Base-by-base conservation (phyloP, 2,797 vertebrate species). In the Enteromius viviparus region DNA sequence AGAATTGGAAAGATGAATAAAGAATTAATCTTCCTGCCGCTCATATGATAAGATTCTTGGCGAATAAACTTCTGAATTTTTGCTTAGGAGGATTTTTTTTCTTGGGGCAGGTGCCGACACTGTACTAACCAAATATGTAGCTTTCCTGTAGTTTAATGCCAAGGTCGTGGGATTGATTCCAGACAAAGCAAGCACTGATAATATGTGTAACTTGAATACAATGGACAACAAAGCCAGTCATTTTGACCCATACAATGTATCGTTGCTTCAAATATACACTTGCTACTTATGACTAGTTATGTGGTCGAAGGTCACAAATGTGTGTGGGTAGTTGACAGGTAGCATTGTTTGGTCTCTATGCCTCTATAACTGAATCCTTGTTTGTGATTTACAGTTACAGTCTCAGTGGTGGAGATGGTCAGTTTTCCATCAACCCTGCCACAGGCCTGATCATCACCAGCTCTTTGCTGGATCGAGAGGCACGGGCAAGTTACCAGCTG, bases 371-470 rank as follows among this genome's bases (percentile, higher is more conserved):
- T 65, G 42, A 40, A 66, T 72, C 21, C 26, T 26, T 81, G 9
- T 86, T 74, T 82, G 66, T 82, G 49, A 17, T 83, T 71, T 71
- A 80, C 93, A 99, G 98, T 90, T 99, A 99, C 88, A 97, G 96
- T 78, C 92, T 99, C 86, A 94, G 71, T 0, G 98, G 98, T 15
- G 98, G 97, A 66, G 95, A 97, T 58, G 96, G 96, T 0, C 97
- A 97, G 76, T 99, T 99, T 91, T 98, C 98, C 68, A 97, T 99
- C 91, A 99, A 99, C 93, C 98, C 98, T 0, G 96, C 98, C 1
- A 99, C 98, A 0, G 98, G 98, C 23, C 97, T 98, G 88, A 97
- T 99, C 90, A 99, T 99, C 92, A 99, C 97, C 88, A 99, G 97
- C 21, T 96, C 98, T 0, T 90, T 97, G 84, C 92, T 99, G 0